Evolutionary conservation across 2,888 invertebrate genomes (phyloP).

Genomic region (Drosophila borealis): DNA sequence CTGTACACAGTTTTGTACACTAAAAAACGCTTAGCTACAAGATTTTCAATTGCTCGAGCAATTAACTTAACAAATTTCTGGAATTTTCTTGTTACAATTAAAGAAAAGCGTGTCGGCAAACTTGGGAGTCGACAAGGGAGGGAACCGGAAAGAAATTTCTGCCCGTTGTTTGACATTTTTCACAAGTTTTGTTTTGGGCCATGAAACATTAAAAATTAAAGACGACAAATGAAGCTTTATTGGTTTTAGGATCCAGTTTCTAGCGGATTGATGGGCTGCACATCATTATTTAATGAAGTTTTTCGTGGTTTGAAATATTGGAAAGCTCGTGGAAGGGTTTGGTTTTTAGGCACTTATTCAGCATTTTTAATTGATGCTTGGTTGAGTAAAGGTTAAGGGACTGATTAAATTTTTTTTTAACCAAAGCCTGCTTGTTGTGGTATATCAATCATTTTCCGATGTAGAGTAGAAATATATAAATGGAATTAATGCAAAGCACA

Average conservation of each 20-base stretch:
- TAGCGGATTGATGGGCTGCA: slow-evolving; percentile 22
- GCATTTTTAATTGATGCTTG: slow-evolving; percentile 14
- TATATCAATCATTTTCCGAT: no score
- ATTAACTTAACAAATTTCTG: slow-evolving; percentile 56
- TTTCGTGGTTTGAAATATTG: slow-evolving; percentile 32
- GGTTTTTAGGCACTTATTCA: slow-evolving; percentile 1
- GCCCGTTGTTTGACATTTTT: slow-evolving; percentile 53
- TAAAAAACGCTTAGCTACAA: slow-evolving; percentile 54
- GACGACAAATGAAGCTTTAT: slow-evolving; percentile 61
- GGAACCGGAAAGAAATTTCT: background rate
- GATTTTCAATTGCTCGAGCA: slow-evolving; percentile 30
- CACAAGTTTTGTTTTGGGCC: slow-evolving; percentile 30
- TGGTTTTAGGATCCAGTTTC: slow-evolving; percentile 44
- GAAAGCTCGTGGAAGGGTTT: slow-evolving; percentile 12
- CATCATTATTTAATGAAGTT: slow-evolving; percentile 38
- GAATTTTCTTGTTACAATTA: slow-evolving; percentile 53
- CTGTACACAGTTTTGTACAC: slow-evolving; percentile 28
- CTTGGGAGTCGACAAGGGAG: background rate
- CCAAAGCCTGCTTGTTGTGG: no score
- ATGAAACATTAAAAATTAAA: slow-evolving; percentile 53
- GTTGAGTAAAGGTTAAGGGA: background rate
- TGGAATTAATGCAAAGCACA: background rate
- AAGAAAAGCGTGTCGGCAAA: slow-evolving; percentile 12
- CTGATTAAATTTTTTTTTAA: no score
- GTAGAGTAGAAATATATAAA: background rate